Base-by-base conservation (phyloP, 2,888 invertebrate genomes). In the Ochropleura plecta region DNA sequence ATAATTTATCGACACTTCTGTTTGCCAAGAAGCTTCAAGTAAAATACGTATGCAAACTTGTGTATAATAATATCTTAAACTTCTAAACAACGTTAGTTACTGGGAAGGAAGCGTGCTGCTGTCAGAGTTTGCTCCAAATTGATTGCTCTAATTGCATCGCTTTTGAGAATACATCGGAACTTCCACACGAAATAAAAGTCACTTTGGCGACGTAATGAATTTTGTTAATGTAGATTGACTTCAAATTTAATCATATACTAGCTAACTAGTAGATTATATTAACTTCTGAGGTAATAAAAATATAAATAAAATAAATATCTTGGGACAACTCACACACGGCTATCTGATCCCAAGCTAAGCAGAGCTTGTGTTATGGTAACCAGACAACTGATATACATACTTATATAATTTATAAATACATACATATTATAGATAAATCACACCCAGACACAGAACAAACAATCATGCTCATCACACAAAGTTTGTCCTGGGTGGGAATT, bases 71-170 rank as follows among this genome's bases (percentile, higher is more conserved):
- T 18, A 46, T 53, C 14, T 49, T 9, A 53, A 59, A 70, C 49
- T 65, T n/a, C 16, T 40, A 59, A 79, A 71, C 65, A 40, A 75
- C 12, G 55, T 79, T 62, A 81, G 55, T 70, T 63, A 78, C 18
- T 7, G 16, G 20, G 14, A 60, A 30, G 16, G 40, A 79, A 67
- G 48, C 30, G 40, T 10, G n/a, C 48, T 57, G 9, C 59, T 68
- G 12, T 65, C 70, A 48, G 49, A 74, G 62, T 79, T 46, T 5
- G 49, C 30, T 46, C 49, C 70, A 83, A 88, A 77, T 85, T 81
- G 63, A 78, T 80, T 84, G 51, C 66, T 72, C 40, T 84, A 83
- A 85, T 88, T 79, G 79, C 76, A 77, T 73, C 65, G 73, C 60
- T 82, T 75, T 65, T 70, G 72, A 66, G 67, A 81, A 79, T 80